Evolutionary conservation across 2,797 vertebrate species (phyloP), one percentile per base, ranked within the genome.

Genomic region (Sarcoramphus papa): DNA sequence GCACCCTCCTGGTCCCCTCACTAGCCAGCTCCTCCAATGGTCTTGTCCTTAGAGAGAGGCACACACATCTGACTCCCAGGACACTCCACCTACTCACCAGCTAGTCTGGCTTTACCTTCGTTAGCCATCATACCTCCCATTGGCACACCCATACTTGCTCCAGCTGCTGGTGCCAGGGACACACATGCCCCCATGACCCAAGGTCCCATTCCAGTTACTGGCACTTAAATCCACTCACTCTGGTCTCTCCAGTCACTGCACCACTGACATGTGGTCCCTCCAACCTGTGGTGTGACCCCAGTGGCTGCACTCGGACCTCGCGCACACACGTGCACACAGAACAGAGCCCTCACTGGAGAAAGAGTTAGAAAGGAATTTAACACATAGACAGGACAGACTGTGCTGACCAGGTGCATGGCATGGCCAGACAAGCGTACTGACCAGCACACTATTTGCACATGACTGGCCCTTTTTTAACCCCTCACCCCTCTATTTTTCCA

Each of bases 391-490:
- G n/a, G 13, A 24, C 30, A 57, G 11, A 28, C 11, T 15, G 22
- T 0, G 0, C 14, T 27, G 53, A 67, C 4, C 25, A 47, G 33
- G 31, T 1, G 0, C 11, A n/a, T 27, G 20, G 21, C 9, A 50
- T 2, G 9, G 14, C 28, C 35, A 25, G 21, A 24, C 41, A 27
- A 23, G 12, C 12, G 4, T 24, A 64, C 25, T 6, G 10, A 45
- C 10, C 33, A 48, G 25, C 43, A 56, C 43, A 9, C 25, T 7
- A 35, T 31, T 14, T 63, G 43, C 33, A 62, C 2, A 4, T 4
- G 14, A 67, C 10, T 48, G 28, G 23, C 9, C 37, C 21, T 68
- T 54, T 68, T 57, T 45, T 40, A 74, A 63, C 20, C 12, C 9
- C 8, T 37, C 13, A 17, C 7, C 7, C 7, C 21, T 65, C 15